Evolutionary conservation across 2,888 invertebrate genomes (phyloP).

Genomic region (Poecilus cupreus): DNA sequence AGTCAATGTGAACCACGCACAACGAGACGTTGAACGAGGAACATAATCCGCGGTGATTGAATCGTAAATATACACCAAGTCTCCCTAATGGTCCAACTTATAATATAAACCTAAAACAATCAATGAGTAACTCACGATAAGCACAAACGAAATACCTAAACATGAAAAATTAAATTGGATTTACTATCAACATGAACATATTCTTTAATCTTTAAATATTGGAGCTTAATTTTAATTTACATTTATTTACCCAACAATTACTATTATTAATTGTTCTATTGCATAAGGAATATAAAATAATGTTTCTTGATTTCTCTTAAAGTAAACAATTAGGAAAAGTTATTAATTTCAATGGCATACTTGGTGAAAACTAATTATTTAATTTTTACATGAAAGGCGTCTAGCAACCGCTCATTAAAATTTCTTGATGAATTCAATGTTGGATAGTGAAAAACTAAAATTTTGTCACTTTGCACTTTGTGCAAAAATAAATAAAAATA

Average conservation of each 20-base stretch:
- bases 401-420: not conserved
- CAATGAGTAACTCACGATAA: constrained; percentile 22
- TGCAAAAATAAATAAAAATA: not conserved
- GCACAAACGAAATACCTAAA: constrained; percentile 34
- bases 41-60: not conserved
- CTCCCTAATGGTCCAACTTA: constrained; percentile 1
- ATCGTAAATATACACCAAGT: not conserved
- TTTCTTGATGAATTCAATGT: not conserved
- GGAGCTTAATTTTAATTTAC: too few species aligned
- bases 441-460: not conserved
- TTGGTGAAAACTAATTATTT: not conserved
- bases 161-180: not conserved
- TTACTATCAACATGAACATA: not conserved
- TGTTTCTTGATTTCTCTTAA: too few species aligned
- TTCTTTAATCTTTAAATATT: not conserved
- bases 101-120: constrained; percentile 18
- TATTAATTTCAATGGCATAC: too few species aligned
- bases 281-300: too few species aligned
- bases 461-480: constrained; percentile 8
- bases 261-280: too few species aligned
- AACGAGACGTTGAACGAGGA: constrained; percentile 41
- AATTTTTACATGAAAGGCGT: not conserved
- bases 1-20: constrained; percentile 35
- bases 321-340: too few species aligned
- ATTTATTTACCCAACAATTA: too few species aligned